Evolutionary conservation across 2,113 vertebrate genomes (phyloP).

Genomic region (Saguinus midas): DNA sequence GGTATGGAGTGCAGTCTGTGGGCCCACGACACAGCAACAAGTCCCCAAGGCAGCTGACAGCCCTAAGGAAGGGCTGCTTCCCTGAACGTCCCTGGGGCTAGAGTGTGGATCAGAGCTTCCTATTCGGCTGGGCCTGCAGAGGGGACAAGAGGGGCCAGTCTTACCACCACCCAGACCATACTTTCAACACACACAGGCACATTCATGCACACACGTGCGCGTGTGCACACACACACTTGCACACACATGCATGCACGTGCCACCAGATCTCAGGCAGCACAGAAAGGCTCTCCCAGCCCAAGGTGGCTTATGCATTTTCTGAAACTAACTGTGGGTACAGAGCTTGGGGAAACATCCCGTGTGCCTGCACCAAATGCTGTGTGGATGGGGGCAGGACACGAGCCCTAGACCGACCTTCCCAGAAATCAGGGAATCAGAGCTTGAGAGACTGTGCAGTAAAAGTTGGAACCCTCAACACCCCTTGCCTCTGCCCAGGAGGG

Average conservation of each 20-base stretch:
- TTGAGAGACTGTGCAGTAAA: neutral
- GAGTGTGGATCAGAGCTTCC: fast-evolving
- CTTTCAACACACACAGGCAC: neutral
- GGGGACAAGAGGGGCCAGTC: too few relatives aligned
- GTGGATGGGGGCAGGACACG: too few relatives aligned
- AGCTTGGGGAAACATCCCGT: neutral
- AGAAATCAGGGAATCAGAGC: neutral
- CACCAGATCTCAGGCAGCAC: neutral
- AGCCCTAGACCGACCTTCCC: neutral
- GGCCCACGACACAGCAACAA: neutral
- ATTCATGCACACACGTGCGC: too few relatives aligned
- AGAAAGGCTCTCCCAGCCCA: neutral
- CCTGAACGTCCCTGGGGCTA: neutral
- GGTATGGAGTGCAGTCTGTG: fast-evolving
- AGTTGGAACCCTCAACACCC: neutral
- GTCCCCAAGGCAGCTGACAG: neutral
- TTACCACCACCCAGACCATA: neutral
- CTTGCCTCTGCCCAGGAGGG: neutral
- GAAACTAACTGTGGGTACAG: neutral
- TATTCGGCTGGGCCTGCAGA: neutral
- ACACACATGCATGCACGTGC: neutral
- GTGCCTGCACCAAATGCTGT: neutral
- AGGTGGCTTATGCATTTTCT: neutral
- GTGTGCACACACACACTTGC: too few relatives aligned
- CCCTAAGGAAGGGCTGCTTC: fast-evolving